Base-by-base conservation (phyloP, 2,113 vertebrate genomes). In the Xiphophorus maculatus region DNA sequence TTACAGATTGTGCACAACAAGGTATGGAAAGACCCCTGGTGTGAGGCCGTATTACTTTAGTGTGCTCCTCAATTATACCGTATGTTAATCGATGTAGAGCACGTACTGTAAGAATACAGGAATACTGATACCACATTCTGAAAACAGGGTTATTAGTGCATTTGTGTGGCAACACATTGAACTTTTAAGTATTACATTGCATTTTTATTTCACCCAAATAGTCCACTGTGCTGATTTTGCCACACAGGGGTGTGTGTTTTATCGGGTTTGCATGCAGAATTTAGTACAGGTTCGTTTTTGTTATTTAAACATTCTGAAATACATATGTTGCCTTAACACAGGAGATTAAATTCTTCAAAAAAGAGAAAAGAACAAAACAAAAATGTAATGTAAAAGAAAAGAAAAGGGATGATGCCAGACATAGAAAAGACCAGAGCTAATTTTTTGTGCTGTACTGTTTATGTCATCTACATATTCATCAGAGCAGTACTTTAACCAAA, bases 221-320 rank as follows among this genome's bases (percentile, higher is more conserved):
- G 29, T 42, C 69, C 75, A 69, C 84, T 86, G 78, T 90, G 87
- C 88, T 82, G 78, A 78, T 40, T 90, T 86, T 91, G 92, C 90
- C 92, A 92, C 90, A 92, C 71, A 91, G 87, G 82, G 92, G 88
- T 90, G 90, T 37, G 35, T 88, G 87, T 92, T 90, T 91, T 89
- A 74, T 80, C 84, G 68, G 76, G 64, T 73, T 73, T 66, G 40
- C 19, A 0, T 83, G 61, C 54, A 69, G 67, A 64, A 67, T 70
- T 80, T 42, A 78, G 71, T 72, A 32, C 15, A 4, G 65, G 61
- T 73, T 58, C 66, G 3, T 62, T 61, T n/a, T 69, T 73, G 2
- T 68, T 35, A 61, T 76, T 68, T 33, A 60, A n/a, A n/a, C 1
- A 32, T 48, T 32, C 0, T 29, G 6, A n/a, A 30, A 30, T 68